Conservation (phyloP, 23 tunicate genomes). For the Clavelina lepadiformis region DNA sequence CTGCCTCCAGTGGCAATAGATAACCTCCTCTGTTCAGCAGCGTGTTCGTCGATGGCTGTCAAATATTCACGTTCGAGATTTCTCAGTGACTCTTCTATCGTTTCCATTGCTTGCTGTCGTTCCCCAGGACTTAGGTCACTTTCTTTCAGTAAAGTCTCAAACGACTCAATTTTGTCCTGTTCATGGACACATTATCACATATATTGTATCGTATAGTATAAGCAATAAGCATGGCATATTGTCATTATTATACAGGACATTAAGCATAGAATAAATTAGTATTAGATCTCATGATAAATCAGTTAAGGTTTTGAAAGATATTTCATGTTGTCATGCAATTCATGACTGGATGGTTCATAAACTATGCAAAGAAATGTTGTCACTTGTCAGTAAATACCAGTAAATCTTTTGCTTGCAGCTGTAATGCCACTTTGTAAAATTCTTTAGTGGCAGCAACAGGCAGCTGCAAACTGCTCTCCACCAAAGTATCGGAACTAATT, state of each 20-base stretch:
- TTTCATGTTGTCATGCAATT: neutral
- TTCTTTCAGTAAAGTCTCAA: conserved; percentile 34
- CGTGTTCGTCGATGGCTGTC: conserved; percentile 58
- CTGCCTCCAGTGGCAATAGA: conserved; percentile 48
- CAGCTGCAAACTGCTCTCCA: conserved; percentile 70
- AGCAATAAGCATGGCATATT: no score
- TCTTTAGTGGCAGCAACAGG: conserved; percentile 77
- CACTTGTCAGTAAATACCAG: no score
- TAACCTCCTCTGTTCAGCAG: conserved; percentile 24
- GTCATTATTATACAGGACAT: no score
- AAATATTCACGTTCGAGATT: conserved; percentile 57
- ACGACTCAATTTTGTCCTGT: conserved; percentile 70
- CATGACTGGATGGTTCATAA: neutral
- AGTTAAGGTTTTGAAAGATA: neutral
- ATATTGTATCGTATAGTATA: no score
- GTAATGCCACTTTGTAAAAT: conserved; percentile 64
- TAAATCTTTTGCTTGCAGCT: conserved; percentile 80
- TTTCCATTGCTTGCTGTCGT: conserved; percentile 41
- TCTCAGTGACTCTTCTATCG: conserved; percentile 39
- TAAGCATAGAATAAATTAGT: no score
- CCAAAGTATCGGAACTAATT: conserved; percentile 33
- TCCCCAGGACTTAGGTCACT: conserved; percentile 41
- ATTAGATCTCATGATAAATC: neutral
- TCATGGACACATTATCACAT: no score
- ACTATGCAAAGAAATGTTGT: neutral